Evolutionary conservation across 2,888 invertebrate species (phyloP), one percentile per base, ranked within the genome.

Genomic region (Xestia xanthographa): DNA sequence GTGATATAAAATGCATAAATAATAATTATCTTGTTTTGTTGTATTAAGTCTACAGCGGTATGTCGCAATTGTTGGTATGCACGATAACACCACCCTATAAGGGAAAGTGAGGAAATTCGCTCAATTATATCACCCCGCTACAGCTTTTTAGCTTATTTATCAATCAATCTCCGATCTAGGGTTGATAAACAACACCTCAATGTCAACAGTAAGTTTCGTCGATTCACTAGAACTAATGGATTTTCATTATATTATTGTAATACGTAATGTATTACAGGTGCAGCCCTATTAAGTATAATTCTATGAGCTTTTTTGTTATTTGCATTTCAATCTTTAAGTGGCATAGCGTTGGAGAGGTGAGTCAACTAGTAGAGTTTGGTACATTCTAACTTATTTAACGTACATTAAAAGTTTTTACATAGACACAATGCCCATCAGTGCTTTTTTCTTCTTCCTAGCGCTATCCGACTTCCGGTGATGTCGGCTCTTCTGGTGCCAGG

Each of bases 121-220:
- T 94, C 95, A 96, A 96, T 96, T 96, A 95, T 95, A 93, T 93
- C 93, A 90, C 93, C 94, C 93, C 63, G 79, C 90, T 90, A 90
- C 86, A 87, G 93, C 95, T 95, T 95, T 96, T 96, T 95, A 94
- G 94, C 93, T 94, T 94, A 93, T 94, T 95, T 96, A 96, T 95
- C 95, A 95, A 95, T 95, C 95, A 95, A 96, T 96, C 95, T 95
- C 90, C 90, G 95, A 96, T 95, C 91, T 87, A 75, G 91, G 90
- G 87, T 88, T 89, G 95, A 95, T 95, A 95, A 92, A 90, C 89
- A 91, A 89, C 91, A 92, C 92, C 90, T 91, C 91, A 92, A 89
- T 92, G 90, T 92, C 92, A 92, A 92, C 91, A 92, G 83, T 86
- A 84, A 85, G 77, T 85, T 86, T 78, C 87, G 90, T 88, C 90